Percentiles rank a stretch among this genome's conserved stretches.
Evolutionary conservation across 2,888 invertebrate species (phyloP).

Genomic region (Drosophila testacea): DNA sequence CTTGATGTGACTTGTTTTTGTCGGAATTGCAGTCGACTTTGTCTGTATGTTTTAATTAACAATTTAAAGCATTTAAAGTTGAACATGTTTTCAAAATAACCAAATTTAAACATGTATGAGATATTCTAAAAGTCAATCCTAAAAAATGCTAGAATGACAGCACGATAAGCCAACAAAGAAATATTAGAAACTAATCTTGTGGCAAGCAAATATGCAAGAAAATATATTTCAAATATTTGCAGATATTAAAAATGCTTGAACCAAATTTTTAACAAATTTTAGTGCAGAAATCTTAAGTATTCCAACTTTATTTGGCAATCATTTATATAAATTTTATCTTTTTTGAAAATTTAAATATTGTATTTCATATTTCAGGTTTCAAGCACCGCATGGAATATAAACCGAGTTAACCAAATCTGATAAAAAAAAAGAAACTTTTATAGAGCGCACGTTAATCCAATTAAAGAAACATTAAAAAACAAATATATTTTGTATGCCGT

Average conservation of each 20-base stretch:
- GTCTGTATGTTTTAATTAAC: constrained; percentile 6
- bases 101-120: neutral
- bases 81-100: neutral
- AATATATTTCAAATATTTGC: constrained; percentile 5
- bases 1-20: neutral
- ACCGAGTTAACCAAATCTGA: constrained; percentile 19
- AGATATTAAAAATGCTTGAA: neutral
- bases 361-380: neutral
- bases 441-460: constrained; percentile 29
- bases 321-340: neutral
- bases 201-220: neutral
- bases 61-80: constrained; percentile 14
- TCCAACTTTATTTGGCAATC: neutral
- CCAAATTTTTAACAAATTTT: neutral
- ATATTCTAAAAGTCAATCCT: neutral
- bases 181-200: constrained; percentile 7
- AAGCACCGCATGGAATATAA: neutral
- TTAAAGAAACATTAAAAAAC: constrained; percentile 54
- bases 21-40: constrained; percentile 4
- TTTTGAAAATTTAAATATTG: neutral
- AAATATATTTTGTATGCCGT: constrained; percentile 36
- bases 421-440: neutral
- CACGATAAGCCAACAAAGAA: neutral
- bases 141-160: constrained; percentile 3
- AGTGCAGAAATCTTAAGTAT: neutral